Evolutionary conservation across 92 coral and sea anemone species (phyloP).

Genomic region (Zoanthus solanderi): DNA sequence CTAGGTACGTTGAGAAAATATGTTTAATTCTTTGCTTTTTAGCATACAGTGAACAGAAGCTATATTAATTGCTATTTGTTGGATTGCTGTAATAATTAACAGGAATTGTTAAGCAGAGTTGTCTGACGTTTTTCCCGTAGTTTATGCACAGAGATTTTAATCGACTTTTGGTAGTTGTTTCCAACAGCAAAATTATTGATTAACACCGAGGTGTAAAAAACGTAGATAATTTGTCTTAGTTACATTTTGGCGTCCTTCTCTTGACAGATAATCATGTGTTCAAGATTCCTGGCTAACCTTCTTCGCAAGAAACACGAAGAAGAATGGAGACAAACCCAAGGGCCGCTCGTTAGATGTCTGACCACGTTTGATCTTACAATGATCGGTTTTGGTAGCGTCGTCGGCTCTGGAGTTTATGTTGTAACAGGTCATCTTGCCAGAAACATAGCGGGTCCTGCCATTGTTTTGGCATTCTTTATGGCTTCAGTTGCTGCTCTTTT

Average conservation of each 20-base stretch:
- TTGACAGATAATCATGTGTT: not conserved
- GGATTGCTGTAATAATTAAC: too few species aligned
- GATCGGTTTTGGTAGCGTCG: constrained; percentile 78
- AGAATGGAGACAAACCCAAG: constrained; percentile 14
- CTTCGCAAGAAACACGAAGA: constrained; percentile 18
- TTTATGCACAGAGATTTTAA: too few species aligned
- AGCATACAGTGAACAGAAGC: too few species aligned
- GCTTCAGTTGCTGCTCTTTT: constrained; percentile 83
- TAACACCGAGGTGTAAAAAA: too few species aligned
- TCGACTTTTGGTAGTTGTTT: too few species aligned
- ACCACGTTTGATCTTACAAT: constrained; percentile 73
- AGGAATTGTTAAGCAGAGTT: too few species aligned
- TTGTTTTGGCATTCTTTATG: constrained; percentile 77
- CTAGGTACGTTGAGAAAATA: too few species aligned
- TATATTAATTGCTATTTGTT: too few species aligned
- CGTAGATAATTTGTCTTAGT: too few species aligned
- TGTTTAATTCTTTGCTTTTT: too few species aligned
- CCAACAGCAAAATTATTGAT: too few species aligned
- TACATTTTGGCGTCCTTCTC: not conserved
- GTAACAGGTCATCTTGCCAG: constrained; percentile 87
- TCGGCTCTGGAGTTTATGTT: constrained; percentile 89
- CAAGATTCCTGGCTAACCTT: not conserved
- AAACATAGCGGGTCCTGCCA: constrained; percentile 89
- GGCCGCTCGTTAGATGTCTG: constrained; percentile 60
- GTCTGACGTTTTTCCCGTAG: too few species aligned